phyloP scores from a whole-genome alignment of 2,113 vertebrate genomes.

The Colistium nudipinnis region DNA sequence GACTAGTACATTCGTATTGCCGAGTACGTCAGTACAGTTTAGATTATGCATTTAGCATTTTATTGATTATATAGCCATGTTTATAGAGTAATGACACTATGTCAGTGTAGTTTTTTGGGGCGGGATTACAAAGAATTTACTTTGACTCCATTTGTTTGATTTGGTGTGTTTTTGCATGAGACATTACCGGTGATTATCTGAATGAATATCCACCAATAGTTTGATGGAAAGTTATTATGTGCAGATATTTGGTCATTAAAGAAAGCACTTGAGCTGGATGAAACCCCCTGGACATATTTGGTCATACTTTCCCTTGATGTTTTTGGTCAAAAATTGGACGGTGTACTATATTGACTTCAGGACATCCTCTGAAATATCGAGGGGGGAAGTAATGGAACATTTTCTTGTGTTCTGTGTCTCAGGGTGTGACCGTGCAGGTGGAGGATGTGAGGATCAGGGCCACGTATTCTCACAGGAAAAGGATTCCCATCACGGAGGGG shows the following conservation, averaged over 20 bases:
- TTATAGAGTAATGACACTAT: slow-evolving; percentile 6
- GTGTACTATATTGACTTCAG: no score
- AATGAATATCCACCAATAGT: no score
- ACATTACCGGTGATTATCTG: not conserved
- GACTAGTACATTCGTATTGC: not conserved
- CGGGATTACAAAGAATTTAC: not conserved
- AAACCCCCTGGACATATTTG: no score
- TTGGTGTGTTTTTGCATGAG: not conserved
- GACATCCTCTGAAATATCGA: no score
- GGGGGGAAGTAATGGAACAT: not conserved
- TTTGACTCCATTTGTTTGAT: not conserved
- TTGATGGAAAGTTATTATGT: no score
- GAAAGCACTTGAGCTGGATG: no score
- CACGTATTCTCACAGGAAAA: slow-evolving; percentile 89
- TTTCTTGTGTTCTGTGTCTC: not conserved
- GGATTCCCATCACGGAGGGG: slow-evolving; percentile 90
- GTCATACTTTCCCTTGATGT: no score
- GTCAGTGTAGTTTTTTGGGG: not conserved
- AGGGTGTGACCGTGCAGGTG: slow-evolving; percentile 90
- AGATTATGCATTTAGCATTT: not conserved
- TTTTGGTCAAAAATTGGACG: no score
- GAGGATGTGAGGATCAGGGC: slow-evolving; percentile 91
- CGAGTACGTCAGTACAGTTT: not conserved
- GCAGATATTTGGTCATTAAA: no score
- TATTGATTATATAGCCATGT: slow-evolving; percentile 7